Evolutionary conservation across 2,797 vertebrate species (phyloP).

Genomic region (Heterohyrax brucei): DNA sequence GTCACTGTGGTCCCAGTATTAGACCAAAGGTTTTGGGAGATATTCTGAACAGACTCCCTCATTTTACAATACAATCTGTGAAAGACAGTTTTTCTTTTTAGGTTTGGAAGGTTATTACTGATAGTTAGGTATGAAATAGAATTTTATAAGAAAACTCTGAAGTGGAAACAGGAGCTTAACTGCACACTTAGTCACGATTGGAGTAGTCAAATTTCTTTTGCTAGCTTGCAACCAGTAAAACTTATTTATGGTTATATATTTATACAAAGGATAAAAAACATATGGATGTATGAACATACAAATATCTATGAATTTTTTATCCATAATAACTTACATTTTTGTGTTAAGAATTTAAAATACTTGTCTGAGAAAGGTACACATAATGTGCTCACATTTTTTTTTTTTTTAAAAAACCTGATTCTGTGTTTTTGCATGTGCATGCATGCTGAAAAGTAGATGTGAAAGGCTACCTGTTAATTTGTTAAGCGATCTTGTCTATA

Average conservation of each 20-base stretch:
- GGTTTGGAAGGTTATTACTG: slow-evolving; percentile 19
- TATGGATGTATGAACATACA: background rate
- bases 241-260: background rate
- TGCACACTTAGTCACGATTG: background rate
- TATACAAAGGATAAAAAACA: background rate
- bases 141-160: background rate
- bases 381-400: background rate
- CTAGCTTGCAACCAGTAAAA: background rate
- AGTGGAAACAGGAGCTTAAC: background rate
- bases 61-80: background rate
- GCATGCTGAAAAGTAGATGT: background rate
- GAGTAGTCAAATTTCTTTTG: background rate
- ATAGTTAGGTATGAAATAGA: background rate
- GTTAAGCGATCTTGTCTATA: background rate
- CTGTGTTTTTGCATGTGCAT: background rate
- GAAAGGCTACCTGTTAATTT: background rate
- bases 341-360: slow-evolving; percentile 9
- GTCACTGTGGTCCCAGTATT: background rate
- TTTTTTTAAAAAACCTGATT: background rate
- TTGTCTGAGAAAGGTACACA: background rate
- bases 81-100: slow-evolving; percentile 3
- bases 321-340: background rate
- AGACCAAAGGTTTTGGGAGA: background rate
- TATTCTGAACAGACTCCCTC: background rate
- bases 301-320: background rate